Evolutionary conservation across 2,113 vertebrate species (phyloP), one percentile per base, ranked within the genome.

Genomic region (Suricata suricatta): DNA sequence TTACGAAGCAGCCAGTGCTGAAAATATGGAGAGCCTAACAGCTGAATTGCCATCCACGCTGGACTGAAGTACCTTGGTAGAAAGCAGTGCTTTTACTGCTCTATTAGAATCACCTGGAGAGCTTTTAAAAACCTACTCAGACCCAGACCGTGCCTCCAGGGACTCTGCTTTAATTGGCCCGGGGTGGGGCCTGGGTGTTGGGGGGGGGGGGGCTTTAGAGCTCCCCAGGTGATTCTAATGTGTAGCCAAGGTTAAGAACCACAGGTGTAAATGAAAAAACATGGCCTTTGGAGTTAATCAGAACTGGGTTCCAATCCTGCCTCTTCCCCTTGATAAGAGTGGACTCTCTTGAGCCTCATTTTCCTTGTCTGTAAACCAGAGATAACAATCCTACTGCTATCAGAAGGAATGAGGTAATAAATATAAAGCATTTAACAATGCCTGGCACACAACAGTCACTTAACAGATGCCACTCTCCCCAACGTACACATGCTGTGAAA

Each of bases 101-200:
- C 7, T 71, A 93, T 95, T 96, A 92, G 72, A 86, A 68, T 93
- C 72, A 89, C 33, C 94, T 81, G 88, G 93, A 92, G 96, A 95
- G 95, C 54, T 76, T 76, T 97, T 90, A 97, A 93, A 95, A 47
- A 76, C 6, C 57, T 72, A 60, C 52, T 52, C 35, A 64, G 54
- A 44, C 63, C 68, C 63, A 92, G 82, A 21, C 23, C 29, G 54
- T n/a, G 79, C 17, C 95, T 85, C 90, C 13, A 69, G 84, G 84
- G 88, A 94, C n/a, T 87, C 21, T 50, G 81, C 35, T 97, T 71
- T 96, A 72, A 98, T 83, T 94, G 93, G 76, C 64, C 17, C 63
- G 71, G 88, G 88, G 44, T 89, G 66, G 50, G 23, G 44, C 35
- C 57, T 91, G 57, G 35, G 66, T 38, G 5, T 68, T 68, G 44